Evolutionary conservation across 2,113 vertebrate species (phyloP).

Genomic region (Amphiprion percula): DNA sequence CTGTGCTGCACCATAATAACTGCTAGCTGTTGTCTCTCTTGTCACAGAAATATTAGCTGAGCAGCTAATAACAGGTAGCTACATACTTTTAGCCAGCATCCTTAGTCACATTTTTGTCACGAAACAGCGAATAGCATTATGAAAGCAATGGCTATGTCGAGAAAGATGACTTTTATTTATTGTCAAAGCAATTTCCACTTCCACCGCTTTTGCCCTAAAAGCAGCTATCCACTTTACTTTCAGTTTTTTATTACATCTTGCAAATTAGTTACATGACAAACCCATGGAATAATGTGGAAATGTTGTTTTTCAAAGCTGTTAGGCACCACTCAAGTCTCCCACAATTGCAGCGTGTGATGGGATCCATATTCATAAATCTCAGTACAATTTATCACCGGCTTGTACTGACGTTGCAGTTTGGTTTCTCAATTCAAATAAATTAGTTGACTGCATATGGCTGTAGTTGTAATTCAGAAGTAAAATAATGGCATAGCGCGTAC

Average conservation of each 20-base stretch:
- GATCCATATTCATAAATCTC: constrained; percentile 36
- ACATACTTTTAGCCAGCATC: neutral
- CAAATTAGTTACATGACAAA: constrained; percentile 18
- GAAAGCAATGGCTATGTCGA: neutral
- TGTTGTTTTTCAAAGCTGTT: constrained; percentile 11
- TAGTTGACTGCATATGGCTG: neutral
- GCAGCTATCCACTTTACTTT: neutral
- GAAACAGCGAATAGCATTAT: neutral
- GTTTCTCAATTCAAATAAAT: constrained; percentile 11
- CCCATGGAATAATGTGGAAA: constrained; percentile 21
- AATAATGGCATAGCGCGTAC: neutral
- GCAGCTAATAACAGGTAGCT: neutral
- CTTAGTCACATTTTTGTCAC: neutral
- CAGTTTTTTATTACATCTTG: constrained; percentile 11
- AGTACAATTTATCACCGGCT: neutral
- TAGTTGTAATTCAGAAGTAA: neutral
- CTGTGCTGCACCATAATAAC: constrained; percentile 5
- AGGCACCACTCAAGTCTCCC: constrained; percentile 41
- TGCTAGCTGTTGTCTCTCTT: neutral
- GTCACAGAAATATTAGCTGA: neutral
- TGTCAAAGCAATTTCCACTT: no score
- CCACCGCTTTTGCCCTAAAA: no score
- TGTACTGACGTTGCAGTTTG: constrained; percentile 13
- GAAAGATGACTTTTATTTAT: no score
- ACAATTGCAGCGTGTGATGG: constrained; percentile 13